A percentile compares a stretch with the other conserved stretches of the same genome.
phyloP scores from a whole-genome alignment of 1,140 invertebrate species.

The Chrysoperla carnea region DNA sequence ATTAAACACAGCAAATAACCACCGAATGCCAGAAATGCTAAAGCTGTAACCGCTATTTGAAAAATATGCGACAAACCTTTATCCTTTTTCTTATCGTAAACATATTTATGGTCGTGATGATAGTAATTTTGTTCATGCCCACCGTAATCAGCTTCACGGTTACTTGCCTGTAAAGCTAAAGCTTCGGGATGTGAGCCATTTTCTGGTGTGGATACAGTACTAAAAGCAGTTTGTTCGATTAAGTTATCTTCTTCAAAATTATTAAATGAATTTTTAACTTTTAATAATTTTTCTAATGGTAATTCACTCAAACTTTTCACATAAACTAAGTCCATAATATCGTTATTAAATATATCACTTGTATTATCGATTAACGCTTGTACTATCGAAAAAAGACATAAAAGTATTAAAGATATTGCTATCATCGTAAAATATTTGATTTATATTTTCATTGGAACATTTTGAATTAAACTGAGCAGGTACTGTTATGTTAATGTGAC shows the following conservation, averaged over 20 bases:
- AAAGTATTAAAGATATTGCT: no score
- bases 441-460: no score
- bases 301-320: constrained; percentile 30
- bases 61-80: constrained; percentile 43
- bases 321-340: constrained; percentile 11
- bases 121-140: constrained; percentile 11
- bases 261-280: constrained; percentile 22
- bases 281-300: constrained; percentile 27
- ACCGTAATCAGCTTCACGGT: background rate
- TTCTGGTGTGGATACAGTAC: background rate
- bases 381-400: no score
- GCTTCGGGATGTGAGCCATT: constrained; percentile 7
- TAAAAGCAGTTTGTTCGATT: background rate
- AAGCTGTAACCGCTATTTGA: constrained; percentile 47
- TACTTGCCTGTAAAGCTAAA: constrained; percentile 7
- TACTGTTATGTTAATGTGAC: no score
- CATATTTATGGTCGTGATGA: constrained; percentile 13
- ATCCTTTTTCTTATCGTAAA: constrained; percentile 14
- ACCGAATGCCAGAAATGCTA: constrained; percentile 60
- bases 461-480: no score
- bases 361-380: no score
- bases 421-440: no score
- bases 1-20: constrained; percentile 58
- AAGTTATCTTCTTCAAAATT: constrained; percentile 3
- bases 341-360: no score